phyloP scores from a whole-genome alignment of 30 jellyfish, hydroid and myxozoan species.

The Turritopsis rubra region DNA sequence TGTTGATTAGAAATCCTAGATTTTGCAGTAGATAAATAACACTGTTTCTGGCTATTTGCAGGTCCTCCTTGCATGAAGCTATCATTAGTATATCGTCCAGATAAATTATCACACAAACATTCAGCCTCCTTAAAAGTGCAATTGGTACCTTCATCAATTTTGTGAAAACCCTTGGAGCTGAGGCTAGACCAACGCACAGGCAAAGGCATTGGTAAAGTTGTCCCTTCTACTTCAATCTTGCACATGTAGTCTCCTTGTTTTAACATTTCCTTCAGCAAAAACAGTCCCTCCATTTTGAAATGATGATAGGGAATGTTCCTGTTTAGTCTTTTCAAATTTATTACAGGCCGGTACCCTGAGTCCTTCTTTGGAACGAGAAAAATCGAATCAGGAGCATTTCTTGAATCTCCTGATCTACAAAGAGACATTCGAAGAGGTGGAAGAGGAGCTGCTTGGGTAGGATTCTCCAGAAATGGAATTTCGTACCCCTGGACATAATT shows the following conservation, averaged over 20 bases:
- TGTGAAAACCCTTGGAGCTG: slow-evolving; percentile 9
- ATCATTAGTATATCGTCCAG: not conserved
- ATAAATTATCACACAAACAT: not conserved
- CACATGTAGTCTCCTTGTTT: slow-evolving; percentile 2
- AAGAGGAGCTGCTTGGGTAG: not conserved
- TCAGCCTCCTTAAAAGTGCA: not conserved
- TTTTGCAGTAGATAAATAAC: not conserved
- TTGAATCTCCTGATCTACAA: slow-evolving; percentile 1
- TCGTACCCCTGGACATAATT: not conserved
- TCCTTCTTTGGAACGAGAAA: too few species aligned
- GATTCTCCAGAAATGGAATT: not conserved
- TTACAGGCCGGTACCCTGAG: too few species aligned
- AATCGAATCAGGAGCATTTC: not conserved
- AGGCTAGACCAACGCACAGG: slow-evolving; percentile 5
- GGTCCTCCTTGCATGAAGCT: not conserved
- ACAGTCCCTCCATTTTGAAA: slow-evolving; percentile 17
- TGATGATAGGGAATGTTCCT: not conserved
- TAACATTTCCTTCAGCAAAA: slow-evolving; percentile 3
- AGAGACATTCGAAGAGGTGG: not conserved
- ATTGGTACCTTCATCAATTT: not conserved
- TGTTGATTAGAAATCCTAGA: not conserved
- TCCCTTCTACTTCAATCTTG: not conserved
- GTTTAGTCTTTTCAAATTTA: not conserved
- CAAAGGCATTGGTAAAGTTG: not conserved
- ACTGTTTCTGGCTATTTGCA: not conserved